Conservation (phyloP, 2,113 vertebrate species). For the Alexandromys fortis region DNA sequence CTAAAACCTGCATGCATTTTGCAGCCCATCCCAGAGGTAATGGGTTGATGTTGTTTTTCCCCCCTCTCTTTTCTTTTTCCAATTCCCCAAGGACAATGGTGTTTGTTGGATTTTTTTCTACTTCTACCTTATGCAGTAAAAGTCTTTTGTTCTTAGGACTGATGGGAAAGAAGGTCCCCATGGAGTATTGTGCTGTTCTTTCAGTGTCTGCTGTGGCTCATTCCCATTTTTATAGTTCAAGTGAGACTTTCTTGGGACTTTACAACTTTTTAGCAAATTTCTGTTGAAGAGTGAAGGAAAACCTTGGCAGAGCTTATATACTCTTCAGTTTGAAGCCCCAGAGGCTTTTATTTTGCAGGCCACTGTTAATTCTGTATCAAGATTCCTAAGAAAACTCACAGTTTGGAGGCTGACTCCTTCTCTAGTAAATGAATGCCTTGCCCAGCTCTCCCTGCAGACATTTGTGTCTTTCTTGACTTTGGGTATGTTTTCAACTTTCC, state of each 20-base stretch:
- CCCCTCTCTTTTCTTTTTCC: background rate
- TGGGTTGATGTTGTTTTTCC: background rate
- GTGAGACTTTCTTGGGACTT: background rate
- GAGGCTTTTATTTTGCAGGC: background rate
- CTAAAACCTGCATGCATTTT: background rate
- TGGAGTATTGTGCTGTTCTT: background rate
- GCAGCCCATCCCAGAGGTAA: background rate
- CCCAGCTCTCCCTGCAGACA: background rate
- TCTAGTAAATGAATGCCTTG: background rate
- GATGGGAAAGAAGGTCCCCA: background rate
- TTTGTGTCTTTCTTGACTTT: background rate
- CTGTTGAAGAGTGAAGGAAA: background rate
- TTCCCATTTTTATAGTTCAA: background rate
- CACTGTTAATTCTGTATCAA: background rate
- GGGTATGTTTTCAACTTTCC: background rate
- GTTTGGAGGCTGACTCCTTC: background rate
- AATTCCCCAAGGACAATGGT: background rate
- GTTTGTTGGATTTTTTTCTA: background rate
- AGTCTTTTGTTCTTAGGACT: background rate
- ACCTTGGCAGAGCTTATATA: background rate
- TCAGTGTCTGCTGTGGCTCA: background rate
- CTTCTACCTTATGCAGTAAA: background rate
- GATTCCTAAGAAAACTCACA: background rate
- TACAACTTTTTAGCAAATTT: background rate
- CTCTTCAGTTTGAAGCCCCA: background rate